Base-by-base conservation (phyloP, 2,888 invertebrate genomes). In the Bruchidius siliquastri region DNA sequence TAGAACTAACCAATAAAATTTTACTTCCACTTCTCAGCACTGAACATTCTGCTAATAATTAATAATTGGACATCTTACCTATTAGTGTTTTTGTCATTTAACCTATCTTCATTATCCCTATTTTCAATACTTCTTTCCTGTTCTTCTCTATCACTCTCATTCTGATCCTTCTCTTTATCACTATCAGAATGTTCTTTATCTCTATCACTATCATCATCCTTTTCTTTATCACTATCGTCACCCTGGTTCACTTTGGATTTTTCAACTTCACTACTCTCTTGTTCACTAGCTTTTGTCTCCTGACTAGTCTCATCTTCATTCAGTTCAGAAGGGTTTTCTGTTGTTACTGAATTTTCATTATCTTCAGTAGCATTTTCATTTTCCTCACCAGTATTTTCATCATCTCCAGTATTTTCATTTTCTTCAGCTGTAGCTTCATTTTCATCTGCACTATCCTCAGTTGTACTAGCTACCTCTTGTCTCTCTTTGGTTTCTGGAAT, bases 261-360 rank as follows among this genome's bases (percentile, higher is more conserved):
- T 71, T 73, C 76, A 67, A 77, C 76, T 26, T 77, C 75, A 68
- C 73, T 77, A 21, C 72, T 72, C 68, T 74, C 72, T 30, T 75
- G 75, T 26, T 77, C 76, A 21, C 77, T 77, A 69, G 72, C 68
- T 71, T 76, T 75, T 20, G 77, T 79, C 70, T 77, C 79, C 73
- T 78, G 78, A 71, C 80, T 80, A 22, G 76, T 79, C n/a, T 73
- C 78, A n/a, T 80, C 79, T 69, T 78, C 72, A 21, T 72, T 74
- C 32, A 71, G 70, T 72, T 74, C 76, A 18, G 73, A 74, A 21
- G 70, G 71, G 49, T 75, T 74, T 72, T 74, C 76, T 20, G 72
- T 74, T 13, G 74, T 69, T 18, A 71, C 71, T 49, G 75, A 74
- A 71, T 72, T 76, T 18, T 73, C 74, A 20, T 71, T 67, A 13